Evolutionary conservation across 2,888 invertebrate genomes (phyloP), one percentile per base, ranked within the genome.

Genomic region (Sicus ferrugineus): DNA sequence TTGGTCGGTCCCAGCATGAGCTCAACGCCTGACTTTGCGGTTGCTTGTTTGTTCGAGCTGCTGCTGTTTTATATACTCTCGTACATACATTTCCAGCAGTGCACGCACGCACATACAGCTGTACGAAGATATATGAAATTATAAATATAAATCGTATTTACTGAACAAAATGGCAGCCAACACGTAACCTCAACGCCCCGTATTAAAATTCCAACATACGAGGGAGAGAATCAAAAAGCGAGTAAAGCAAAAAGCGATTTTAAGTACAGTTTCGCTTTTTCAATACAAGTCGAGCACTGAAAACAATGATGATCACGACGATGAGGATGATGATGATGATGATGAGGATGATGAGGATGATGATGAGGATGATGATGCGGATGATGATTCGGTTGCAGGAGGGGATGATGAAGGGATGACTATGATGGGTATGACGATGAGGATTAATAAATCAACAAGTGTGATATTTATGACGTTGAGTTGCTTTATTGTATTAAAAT

Each of bases 181-280:
- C 23, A 52, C 19, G 50, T 52, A 52, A 52, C 19, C 50, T 21
- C 4, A 52, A 52, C 50, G 50, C 50, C 50, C 50, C 50, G 21
- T 52, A n/a, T 52, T 52, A 52, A 52, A 23, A 19, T 1, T 11
- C 19, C 21, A 52, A 46, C 3, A 14, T n/a, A 46, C n/a, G n/a
- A 46, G n/a, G 3, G n/a, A 46, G 46, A 6, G 46, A 46, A 46
- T 46, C n/a, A 19, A 46, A 46, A 46, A 46, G 46, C n/a, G 54
- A 30, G 1, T 46, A 62, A 58, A 56, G 46, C 61, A 70, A 67
- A 14, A 58, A 63, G 54, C n/a, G n/a, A n/a, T n/a, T 58, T 69
- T 65, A 67, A 71, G 70, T 67, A 69, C 72, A 62, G 67, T 61
- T 26, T 54, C 26, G 67, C 72, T 68, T 72, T 70, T 70, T 63